A percentile compares a stretch with the other conserved stretches of the same genome.
phyloP scores from a whole-genome alignment of 2,113 vertebrate genomes.

The Thalassoma bifasciatum region DNA sequence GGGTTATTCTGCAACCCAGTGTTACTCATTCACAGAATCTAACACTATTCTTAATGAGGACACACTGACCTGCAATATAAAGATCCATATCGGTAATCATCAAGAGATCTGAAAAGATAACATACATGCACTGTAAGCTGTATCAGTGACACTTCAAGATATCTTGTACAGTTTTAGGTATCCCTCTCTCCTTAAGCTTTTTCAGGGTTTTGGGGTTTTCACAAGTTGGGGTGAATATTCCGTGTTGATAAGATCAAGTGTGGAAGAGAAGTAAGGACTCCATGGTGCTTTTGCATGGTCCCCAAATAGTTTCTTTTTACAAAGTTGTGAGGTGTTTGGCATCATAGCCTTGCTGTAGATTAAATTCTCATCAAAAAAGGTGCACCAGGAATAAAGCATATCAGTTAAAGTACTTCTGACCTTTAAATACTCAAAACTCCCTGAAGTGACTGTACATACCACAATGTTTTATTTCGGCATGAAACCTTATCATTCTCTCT shows the following conservation, averaged over 20 bases:
- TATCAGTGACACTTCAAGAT: not conserved
- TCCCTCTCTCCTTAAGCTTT: not conserved
- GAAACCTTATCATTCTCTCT: too few species aligned
- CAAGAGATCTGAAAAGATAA: not conserved
- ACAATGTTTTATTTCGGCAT: too few species aligned
- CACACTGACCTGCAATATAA: slow-evolving; percentile 24
- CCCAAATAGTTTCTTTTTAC: not conserved
- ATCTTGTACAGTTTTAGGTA: too few species aligned
- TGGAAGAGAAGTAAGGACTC: not conserved
- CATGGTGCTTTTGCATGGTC: too few species aligned
- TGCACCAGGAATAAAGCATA: too few species aligned
- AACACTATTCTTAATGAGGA: not conserved
- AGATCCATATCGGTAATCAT: not conserved
- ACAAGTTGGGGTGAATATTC: not conserved
- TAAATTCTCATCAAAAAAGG: too few species aligned
- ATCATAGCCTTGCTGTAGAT: not conserved
- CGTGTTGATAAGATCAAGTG: not conserved
- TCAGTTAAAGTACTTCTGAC: too few species aligned
- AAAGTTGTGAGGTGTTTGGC: not conserved
- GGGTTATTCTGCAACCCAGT: not conserved
- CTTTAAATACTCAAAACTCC: too few species aligned
- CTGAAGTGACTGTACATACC: too few species aligned
- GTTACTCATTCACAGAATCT: slow-evolving; percentile 58
- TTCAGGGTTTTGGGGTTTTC: not conserved
- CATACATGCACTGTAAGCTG: not conserved